Evolutionary conservation across 2,888 invertebrate species (phyloP).

Genomic region (Xanthia togata): DNA sequence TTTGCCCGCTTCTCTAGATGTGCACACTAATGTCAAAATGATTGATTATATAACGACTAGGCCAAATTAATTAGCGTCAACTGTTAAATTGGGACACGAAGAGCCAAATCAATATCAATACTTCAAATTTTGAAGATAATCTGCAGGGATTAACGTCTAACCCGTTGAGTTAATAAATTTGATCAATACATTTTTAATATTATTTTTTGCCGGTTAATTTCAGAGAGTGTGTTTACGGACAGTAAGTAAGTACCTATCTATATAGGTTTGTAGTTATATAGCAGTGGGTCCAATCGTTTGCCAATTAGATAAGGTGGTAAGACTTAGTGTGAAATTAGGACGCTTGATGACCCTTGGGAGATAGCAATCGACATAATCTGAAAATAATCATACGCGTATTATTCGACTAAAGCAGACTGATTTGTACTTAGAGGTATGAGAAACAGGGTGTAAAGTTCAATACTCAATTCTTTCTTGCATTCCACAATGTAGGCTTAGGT

Average conservation of each 20-base stretch:
- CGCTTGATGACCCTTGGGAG: constrained; percentile 8
- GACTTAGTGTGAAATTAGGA: constrained; percentile 27
- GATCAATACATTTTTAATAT: constrained; percentile 20
- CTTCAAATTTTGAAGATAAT: constrained; percentile 36
- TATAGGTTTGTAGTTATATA: constrained; percentile 1
- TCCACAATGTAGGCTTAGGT: too few relatives aligned
- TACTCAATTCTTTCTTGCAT: too few relatives aligned
- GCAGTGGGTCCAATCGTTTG: constrained; percentile 24
- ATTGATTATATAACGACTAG: constrained; percentile 9
- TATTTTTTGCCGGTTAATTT: constrained; percentile 4
- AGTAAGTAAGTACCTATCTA: neutral
- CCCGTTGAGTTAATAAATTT: constrained; percentile 18
- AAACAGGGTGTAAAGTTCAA: too few relatives aligned
- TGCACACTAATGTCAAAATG: constrained; percentile 19
- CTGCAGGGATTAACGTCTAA: constrained; percentile 25
- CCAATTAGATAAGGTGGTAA: constrained; percentile 20
- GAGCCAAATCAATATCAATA: constrained; percentile 38
- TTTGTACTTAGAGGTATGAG: neutral
- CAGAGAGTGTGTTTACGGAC: neutral
- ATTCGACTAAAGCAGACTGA: neutral
- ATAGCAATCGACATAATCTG: constrained; percentile 4
- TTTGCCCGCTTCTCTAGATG: neutral
- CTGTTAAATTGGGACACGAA: constrained; percentile 29
- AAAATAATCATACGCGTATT: constrained; percentile 16
- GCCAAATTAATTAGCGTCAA: constrained; percentile 22